Percentiles rank a stretch among this genome's conserved stretches.
Evolutionary conservation across 2,113 vertebrate genomes (phyloP).

Genomic region (Alligator mississippiensis): DNA sequence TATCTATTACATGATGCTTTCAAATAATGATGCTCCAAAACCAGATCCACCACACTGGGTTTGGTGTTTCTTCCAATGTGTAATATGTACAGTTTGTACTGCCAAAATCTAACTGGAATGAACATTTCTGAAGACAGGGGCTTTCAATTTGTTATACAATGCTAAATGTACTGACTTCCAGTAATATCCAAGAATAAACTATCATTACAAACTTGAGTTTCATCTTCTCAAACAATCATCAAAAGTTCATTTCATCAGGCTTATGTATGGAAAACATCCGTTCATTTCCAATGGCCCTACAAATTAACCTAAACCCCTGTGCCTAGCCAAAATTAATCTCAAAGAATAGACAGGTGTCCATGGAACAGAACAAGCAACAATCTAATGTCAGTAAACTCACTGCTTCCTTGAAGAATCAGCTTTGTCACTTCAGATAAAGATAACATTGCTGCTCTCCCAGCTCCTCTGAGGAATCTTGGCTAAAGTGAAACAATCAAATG

Average conservation of each 20-base stretch:
- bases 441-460: neutral
- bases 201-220: conserved; percentile 58
- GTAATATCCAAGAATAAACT: conserved; percentile 49
- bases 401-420: neutral
- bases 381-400: neutral
- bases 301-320: conserved; percentile 26
- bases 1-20: neutral
- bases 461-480: neutral
- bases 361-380: neutral
- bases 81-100: neutral
- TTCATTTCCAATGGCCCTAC: conserved; percentile 7
- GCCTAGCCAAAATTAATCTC: neutral
- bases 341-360: neutral
- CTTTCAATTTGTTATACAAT: conserved; percentile 39
- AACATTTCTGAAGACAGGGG: conserved; percentile 46
- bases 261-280: neutral
- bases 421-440: neutral
- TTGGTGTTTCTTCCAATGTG: neutral
- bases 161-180: conserved; percentile 51
- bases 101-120: conserved; percentile 7
- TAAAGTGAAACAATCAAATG: neutral
- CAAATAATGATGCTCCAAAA: conserved; percentile 27
- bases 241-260: conserved; percentile 36
- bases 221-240: conserved; percentile 44
- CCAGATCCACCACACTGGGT: neutral